phyloP scores from a whole-genome alignment of 2,113 vertebrate genomes.

The Megaptera novaeangliae region DNA sequence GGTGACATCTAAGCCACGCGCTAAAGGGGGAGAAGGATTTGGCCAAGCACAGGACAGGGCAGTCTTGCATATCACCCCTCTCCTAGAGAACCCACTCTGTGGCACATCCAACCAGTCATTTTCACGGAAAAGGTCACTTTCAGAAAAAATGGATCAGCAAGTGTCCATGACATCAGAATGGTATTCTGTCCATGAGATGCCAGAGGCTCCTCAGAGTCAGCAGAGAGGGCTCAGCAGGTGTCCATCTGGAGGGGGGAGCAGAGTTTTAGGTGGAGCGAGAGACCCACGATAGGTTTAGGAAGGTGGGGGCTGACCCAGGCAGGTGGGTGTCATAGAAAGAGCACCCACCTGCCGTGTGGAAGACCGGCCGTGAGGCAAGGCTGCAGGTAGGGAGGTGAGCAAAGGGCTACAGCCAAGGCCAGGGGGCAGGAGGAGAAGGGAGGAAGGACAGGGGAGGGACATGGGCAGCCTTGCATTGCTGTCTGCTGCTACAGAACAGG shows the following conservation, averaged over 20 bases:
- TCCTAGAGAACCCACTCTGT: neutral
- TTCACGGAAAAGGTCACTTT: neutral
- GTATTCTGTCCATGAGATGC: neutral
- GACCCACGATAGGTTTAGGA: neutral
- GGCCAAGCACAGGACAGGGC: neutral
- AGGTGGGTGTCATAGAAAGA: neutral
- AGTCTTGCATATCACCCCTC: neutral
- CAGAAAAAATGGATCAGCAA: neutral
- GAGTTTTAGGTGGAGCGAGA: neutral
- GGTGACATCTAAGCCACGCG: neutral
- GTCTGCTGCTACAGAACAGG: fast-evolving
- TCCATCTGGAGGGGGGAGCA: neutral
- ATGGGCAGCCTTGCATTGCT: neutral
- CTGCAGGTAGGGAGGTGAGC: neutral
- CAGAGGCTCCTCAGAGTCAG: neutral
- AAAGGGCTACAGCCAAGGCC: neutral
- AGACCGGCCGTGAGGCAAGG: neutral
- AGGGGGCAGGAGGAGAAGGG: neutral
- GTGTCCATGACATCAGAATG: neutral
- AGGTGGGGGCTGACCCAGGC: fast-evolving
- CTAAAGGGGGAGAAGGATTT: neutral
- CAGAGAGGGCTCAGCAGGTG: neutral
- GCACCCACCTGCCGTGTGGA: neutral
- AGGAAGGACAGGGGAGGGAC: neutral
- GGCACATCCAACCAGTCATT: neutral